Percentiles rank a stretch among this genome's conserved stretches.
Conservation (phyloP, 2,888 invertebrate species). For the Apamea epomidion region DNA sequence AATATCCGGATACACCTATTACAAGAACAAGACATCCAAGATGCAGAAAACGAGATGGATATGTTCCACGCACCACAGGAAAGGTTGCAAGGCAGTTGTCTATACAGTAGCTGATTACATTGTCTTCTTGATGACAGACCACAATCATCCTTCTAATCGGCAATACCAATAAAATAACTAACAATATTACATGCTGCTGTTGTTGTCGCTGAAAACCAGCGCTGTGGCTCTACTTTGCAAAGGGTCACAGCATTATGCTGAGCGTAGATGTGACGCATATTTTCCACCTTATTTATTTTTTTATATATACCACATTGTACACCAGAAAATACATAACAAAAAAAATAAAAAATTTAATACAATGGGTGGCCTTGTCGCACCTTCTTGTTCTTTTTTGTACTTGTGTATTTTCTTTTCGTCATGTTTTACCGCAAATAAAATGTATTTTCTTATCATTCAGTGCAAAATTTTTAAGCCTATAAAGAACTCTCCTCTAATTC, state of each 20-base stretch:
- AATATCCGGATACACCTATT: slow-evolving; percentile 20
- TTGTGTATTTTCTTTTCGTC: too few species aligned
- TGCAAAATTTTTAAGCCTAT: neutral
- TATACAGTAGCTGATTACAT: slow-evolving; percentile 44
- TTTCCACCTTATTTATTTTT: too few species aligned
- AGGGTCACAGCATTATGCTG: too few species aligned
- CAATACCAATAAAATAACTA: neutral
- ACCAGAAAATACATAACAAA: too few species aligned
- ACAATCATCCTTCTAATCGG: slow-evolving; percentile 25
- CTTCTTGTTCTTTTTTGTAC: neutral
- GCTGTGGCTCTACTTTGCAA: too few species aligned
- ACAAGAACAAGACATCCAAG: neutral
- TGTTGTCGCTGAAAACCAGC: too few species aligned
- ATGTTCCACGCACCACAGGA: slow-evolving; percentile 28
- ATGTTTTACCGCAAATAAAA: neutral
- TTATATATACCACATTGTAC: too few species aligned
- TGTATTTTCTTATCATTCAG: neutral
- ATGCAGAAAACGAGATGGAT: slow-evolving; percentile 9
- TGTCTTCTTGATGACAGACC: slow-evolving; percentile 23
- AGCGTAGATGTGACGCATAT: too few species aligned
- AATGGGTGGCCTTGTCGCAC: too few species aligned
- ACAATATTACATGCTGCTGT: too few species aligned
- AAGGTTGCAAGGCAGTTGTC: slow-evolving; percentile 48
- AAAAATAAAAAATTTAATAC: too few species aligned
- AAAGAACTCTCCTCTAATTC: too few species aligned